Evolutionary conservation across 2,797 vertebrate species (phyloP).

Genomic region (Cygnus olor): DNA sequence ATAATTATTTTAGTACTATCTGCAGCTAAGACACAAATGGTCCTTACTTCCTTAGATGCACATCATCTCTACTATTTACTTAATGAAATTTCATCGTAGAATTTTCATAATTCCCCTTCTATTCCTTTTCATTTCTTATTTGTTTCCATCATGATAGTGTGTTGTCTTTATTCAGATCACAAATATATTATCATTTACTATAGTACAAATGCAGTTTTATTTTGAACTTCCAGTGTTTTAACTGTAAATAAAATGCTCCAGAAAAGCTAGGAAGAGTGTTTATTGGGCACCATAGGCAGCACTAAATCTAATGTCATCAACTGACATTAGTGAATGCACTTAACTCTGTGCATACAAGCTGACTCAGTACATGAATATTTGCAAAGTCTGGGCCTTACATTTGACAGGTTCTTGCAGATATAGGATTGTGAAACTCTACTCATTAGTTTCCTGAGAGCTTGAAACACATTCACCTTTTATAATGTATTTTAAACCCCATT

Average conservation of each 20-base stretch:
- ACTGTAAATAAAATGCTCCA: background rate
- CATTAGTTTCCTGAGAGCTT: background rate
- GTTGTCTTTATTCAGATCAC: background rate
- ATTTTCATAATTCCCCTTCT: background rate
- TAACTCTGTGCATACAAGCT: background rate
- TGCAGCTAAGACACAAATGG: background rate
- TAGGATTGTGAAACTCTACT: background rate
- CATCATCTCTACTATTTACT: background rate
- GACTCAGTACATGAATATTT: background rate
- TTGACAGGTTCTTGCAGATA: background rate
- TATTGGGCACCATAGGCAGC: background rate
- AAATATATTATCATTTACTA: background rate
- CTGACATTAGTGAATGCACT: background rate
- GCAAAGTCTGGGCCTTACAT: background rate
- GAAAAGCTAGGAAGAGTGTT: background rate
- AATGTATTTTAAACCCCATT: conserved; percentile 1
- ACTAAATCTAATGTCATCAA: background rate
- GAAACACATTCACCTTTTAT: background rate
- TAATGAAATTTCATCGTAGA: background rate
- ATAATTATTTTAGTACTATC: background rate
- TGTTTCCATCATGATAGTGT: background rate
- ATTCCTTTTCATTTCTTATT: background rate
- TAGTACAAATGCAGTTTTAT: background rate
- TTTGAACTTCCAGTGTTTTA: background rate
- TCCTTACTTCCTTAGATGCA: background rate